Evolutionary conservation across 2,113 vertebrate species (phyloP).

Genomic region (Ceratotherium simum): DNA sequence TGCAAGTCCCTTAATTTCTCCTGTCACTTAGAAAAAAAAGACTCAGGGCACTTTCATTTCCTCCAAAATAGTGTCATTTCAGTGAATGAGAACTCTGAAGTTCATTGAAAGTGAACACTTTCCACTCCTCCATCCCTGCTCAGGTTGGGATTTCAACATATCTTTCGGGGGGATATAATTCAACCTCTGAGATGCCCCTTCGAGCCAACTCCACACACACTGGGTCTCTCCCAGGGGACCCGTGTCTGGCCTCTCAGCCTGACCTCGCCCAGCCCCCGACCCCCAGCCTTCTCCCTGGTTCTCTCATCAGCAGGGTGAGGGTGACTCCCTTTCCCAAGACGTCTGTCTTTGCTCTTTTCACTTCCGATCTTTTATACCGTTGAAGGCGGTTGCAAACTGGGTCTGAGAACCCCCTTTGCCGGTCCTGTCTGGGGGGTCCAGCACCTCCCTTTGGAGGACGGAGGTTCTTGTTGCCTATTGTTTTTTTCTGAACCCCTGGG

Average conservation of each 20-base stretch:
- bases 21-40: background rate
- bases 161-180: background rate
- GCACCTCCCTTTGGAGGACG: background rate
- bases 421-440: rapidly evolving
- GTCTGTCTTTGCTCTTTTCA: background rate
- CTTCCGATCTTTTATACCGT: too few species aligned
- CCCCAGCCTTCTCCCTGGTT: background rate
- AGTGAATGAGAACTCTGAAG: background rate
- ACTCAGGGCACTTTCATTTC: background rate
- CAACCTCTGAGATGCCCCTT: background rate
- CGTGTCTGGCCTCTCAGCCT: background rate
- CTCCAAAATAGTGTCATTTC: background rate
- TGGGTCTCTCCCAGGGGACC: background rate
- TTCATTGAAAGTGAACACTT: background rate
- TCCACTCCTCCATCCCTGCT: background rate
- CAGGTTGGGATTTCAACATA: background rate
- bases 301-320: rapidly evolving
- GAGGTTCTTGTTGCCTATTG: background rate
- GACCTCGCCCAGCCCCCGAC: rapidly evolving
- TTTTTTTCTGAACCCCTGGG: background rate
- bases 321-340: rapidly evolving
- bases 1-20: background rate
- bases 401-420: background rate
- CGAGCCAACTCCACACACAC: rapidly evolving
- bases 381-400: rapidly evolving